These are phyloP conservation scores for Schizopygopsis malacanthus DNA, from an alignment of 2,797 vertebrate species.

Conservation along the genomic window DNA sequence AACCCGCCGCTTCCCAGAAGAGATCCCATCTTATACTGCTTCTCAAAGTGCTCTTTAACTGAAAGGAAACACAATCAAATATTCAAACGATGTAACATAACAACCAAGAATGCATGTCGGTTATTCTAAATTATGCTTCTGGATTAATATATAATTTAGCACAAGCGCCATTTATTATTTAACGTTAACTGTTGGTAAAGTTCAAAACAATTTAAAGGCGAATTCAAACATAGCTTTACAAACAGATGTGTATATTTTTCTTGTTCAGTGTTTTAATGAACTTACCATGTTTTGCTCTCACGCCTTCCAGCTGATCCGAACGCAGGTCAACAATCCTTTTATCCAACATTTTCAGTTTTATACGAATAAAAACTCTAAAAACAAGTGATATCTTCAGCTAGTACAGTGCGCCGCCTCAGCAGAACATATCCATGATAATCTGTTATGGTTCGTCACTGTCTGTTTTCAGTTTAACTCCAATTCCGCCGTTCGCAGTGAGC, in stretches of 20 bases:
- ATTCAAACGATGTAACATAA: not conserved
- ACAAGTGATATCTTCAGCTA: not conserved
- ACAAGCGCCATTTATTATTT: not conserved
- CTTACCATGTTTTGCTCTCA: conserved; percentile 67
- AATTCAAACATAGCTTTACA: not conserved
- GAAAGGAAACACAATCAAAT: conserved; percentile 17
- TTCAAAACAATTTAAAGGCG: not conserved
- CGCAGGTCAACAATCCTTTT: conserved; percentile 61
- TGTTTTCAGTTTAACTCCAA: not conserved
- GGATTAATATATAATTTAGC: not conserved
- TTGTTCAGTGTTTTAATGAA: not conserved
- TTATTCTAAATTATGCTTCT: not conserved
- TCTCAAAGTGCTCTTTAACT: conserved; percentile 80
- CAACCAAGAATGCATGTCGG: not conserved
- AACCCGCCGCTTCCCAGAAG: conserved; percentile 86
- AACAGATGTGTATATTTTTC: not conserved
- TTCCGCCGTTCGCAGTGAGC: not conserved
- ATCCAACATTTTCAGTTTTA: conserved; percentile 66
- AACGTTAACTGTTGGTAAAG: not conserved
- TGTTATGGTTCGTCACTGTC: not conserved
- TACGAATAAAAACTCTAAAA: conserved; percentile 9
- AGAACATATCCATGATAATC: conserved; percentile 39
- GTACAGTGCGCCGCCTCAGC: not conserved
- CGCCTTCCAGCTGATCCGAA: conserved; percentile 61
- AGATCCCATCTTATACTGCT: conserved; percentile 75